phyloP scores from a whole-genome alignment of 2,797 vertebrate genomes.

The Antennarius maculatus region DNA sequence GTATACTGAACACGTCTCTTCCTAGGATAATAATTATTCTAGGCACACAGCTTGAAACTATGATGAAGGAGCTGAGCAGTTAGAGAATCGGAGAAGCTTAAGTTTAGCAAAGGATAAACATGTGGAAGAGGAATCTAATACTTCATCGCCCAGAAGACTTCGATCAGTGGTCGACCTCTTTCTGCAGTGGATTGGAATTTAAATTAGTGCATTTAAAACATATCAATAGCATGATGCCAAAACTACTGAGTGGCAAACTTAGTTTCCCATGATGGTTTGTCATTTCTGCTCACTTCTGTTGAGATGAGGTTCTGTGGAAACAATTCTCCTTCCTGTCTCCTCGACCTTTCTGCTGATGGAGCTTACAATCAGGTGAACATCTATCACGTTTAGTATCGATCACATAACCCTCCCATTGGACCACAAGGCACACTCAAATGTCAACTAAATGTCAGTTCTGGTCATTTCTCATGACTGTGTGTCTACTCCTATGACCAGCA shows the following conservation, averaged over 20 bases:
- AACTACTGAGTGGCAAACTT: neutral
- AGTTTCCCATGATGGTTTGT: neutral
- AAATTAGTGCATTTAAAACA: neutral
- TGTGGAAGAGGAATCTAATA: slow-evolving; percentile 77
- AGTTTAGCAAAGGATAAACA: slow-evolving; percentile 74
- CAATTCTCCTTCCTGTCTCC: neutral
- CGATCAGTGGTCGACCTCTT: slow-evolving; percentile 16
- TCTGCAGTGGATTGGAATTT: slow-evolving; percentile 1
- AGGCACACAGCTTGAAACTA: slow-evolving; percentile 43
- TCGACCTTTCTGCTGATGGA: slow-evolving; percentile 13
- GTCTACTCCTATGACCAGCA: slow-evolving; percentile 16
- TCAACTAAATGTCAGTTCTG: neutral
- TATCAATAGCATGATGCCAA: too few relatives aligned
- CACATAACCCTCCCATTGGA: too few relatives aligned
- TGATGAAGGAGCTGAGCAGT: slow-evolving; percentile 56
- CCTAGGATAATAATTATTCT: slow-evolving; percentile 64
- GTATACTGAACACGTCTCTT: slow-evolving; percentile 52
- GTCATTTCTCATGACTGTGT: neutral
- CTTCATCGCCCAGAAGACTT: slow-evolving; percentile 49
- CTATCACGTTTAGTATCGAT: neutral
- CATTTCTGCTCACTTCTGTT: slow-evolving; percentile 26
- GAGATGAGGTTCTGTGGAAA: neutral
- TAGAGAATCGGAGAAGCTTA: slow-evolving; percentile 61
- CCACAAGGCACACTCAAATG: neutral
- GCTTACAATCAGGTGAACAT: slow-evolving; percentile 7